Evolutionary conservation across 2,888 invertebrate genomes (phyloP).

Genomic region (Acronicta alni): DNA sequence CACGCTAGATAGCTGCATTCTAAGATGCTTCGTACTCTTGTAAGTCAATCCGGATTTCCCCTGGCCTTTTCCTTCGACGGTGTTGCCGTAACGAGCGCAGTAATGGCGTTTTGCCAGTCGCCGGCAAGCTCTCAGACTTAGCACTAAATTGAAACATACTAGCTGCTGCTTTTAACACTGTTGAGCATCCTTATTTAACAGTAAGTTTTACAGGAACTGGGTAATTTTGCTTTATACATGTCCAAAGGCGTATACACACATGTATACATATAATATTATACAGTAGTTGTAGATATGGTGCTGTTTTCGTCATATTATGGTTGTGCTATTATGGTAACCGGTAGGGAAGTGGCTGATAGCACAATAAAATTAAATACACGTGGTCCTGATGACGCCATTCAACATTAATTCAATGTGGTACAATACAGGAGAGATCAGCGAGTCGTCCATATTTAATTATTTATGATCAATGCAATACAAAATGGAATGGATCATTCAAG

Average conservation of each 20-base stretch:
- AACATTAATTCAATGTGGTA: constrained; percentile 25
- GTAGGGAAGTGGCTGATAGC: constrained; percentile 60
- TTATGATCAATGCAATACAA: constrained; percentile 1
- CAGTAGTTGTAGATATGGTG: too few species aligned
- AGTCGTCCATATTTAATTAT: background rate
- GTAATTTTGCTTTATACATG: too few species aligned
- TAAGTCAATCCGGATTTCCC: constrained; percentile 50
- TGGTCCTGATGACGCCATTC: constrained; percentile 54
- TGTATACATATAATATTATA: background rate
- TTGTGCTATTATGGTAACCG: constrained; percentile 36
- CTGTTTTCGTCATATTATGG: constrained; percentile 22
- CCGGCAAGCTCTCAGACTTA: constrained; percentile 16
- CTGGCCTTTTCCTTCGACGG: constrained; percentile 28
- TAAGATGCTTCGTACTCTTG: constrained; percentile 11
- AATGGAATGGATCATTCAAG: background rate
- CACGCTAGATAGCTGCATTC: constrained; percentile 9
- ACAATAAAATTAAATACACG: constrained; percentile 58
- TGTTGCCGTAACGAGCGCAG: constrained; percentile 22
- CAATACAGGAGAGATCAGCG: constrained; percentile 28
- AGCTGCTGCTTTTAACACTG: constrained; percentile 9
- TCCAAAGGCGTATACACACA: too few species aligned
- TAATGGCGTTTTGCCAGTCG: constrained; percentile 47
- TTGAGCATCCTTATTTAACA: background rate
- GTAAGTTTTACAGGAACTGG: too few species aligned
- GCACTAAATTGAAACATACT: constrained; percentile 35